Evolutionary conservation across 2,888 invertebrate genomes (phyloP).

Genomic region (Dasysyrphus tricinctus): DNA sequence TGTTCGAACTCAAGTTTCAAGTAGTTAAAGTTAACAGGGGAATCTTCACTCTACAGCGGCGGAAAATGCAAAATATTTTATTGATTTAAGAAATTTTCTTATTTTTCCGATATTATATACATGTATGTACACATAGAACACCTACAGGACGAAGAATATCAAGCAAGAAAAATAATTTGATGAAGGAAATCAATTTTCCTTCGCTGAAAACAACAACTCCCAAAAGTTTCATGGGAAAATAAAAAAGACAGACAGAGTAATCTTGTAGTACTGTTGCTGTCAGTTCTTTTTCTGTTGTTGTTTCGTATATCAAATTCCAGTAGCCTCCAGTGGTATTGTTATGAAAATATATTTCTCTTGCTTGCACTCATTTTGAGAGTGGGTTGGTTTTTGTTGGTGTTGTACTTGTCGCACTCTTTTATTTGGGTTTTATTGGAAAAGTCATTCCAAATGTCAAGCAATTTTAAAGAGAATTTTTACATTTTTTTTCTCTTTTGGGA

Average conservation of each 20-base stretch:
- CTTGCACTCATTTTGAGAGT: not conserved
- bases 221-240: constrained; percentile 65
- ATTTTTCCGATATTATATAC: constrained; percentile 20
- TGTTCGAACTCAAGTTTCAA: not conserved
- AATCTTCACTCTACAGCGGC: constrained; percentile 56
- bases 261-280: constrained; percentile 22
- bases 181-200: constrained; percentile 73
- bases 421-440: not conserved
- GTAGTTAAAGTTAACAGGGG: not conserved
- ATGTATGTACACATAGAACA: constrained; percentile 39
- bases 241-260: constrained; percentile 44
- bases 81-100: constrained; percentile 57
- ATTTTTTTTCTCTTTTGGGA: not conserved
- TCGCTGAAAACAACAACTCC: constrained; percentile 73
- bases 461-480: not conserved
- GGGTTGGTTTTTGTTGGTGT: not conserved
- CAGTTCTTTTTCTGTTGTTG: constrained; percentile 22
- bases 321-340: not conserved
- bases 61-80: constrained; percentile 61
- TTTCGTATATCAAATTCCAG: constrained; percentile 6
- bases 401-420: not conserved
- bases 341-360: not conserved
- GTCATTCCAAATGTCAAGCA: constrained; percentile 3
- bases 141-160: constrained; percentile 47
- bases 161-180: constrained; percentile 30